Evolutionary conservation across 2,888 invertebrate genomes (phyloP), one percentile per base, ranked within the genome.

Genomic region (Apotomis betuletana): DNA sequence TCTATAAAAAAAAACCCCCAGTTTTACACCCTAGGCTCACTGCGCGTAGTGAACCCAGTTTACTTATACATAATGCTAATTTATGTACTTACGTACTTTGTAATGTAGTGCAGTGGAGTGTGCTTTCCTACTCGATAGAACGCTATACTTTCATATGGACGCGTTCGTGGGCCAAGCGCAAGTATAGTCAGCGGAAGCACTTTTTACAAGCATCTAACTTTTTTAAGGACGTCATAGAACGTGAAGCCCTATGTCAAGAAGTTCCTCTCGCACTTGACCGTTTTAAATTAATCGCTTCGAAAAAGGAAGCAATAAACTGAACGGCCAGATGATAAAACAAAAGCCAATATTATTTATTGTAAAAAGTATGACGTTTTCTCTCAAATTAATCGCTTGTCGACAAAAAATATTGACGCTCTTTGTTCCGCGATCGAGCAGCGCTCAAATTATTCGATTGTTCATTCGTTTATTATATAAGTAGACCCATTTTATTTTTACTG

Each of bases 101-200:
- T 27, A 27, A 27, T 27, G 27, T 27, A 27, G 75, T 67, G 74
- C 77, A 74, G 64, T 58, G 71, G 58, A 67, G 72, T 73, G 69
- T 60, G 72, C 55, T 67, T 70, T 69, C 67, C 64, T 49, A 49
- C 62, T 59, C 60, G 68, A 67, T 58, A 72, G 74, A 67, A 65
- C 61, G 44, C 41, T 65, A 12, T 44, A 64, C 27, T 64, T 65
- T 57, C 55, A 57, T 46, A 27, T 38, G 3, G 5, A n/a, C 51
- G 5, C 12, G 15, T 27, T 9, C 12, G 5, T 27, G 10, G 58
- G 27, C 12, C 3, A 3, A 49, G 49, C 49, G 10, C 5, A 2
- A 8, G 10, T 49, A 49, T 49, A 6, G 10, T 3, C 49, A 49
- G 49, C 6, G 10, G 58, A 38, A 9, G 38, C 41, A 41, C 4